Percentiles rank a stretch among this genome's conserved stretches.
Conservation (phyloP, 2,797 vertebrate genomes). For the Notolabrus celidotus region DNA sequence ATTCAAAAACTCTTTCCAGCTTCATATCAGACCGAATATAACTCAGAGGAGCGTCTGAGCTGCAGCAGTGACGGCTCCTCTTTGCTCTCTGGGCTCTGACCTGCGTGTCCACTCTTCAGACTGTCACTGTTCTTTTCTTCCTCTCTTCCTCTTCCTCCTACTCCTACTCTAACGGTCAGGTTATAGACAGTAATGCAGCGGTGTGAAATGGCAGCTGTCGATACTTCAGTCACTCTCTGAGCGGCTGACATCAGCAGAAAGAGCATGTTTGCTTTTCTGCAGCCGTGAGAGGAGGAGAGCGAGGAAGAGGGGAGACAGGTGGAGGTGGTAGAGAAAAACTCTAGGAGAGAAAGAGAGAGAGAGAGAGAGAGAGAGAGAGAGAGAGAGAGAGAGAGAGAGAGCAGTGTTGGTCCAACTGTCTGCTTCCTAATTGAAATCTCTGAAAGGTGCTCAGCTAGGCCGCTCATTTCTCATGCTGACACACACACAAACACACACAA, state of each 20-base stretch:
- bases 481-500: constrained; percentile 16
- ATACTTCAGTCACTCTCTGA: background rate
- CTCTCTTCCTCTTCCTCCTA: no score
- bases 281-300: background rate
- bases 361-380: background rate
- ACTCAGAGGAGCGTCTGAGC: no score
- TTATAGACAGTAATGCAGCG: constrained; percentile 20
- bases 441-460: constrained; percentile 16
- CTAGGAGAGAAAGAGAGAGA: background rate
- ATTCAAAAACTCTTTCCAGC: no score
- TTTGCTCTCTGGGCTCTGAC: background rate
- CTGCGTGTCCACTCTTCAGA: background rate
- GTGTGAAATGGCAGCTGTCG: constrained; percentile 33
- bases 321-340: background rate
- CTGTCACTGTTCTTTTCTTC: background rate
- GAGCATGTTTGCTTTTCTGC: constrained; percentile 13
- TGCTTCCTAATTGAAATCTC: constrained; percentile 35
- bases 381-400: background rate
- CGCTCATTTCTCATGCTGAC: constrained; percentile 3
- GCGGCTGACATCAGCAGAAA: constrained; percentile 5
- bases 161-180: background rate
- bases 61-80: background rate
- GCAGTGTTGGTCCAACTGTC: constrained; percentile 13
- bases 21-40: no score
- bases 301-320: background rate